Conservation (phyloP, 2,888 invertebrate genomes). For the Caenorhabditis sinica region DNA sequence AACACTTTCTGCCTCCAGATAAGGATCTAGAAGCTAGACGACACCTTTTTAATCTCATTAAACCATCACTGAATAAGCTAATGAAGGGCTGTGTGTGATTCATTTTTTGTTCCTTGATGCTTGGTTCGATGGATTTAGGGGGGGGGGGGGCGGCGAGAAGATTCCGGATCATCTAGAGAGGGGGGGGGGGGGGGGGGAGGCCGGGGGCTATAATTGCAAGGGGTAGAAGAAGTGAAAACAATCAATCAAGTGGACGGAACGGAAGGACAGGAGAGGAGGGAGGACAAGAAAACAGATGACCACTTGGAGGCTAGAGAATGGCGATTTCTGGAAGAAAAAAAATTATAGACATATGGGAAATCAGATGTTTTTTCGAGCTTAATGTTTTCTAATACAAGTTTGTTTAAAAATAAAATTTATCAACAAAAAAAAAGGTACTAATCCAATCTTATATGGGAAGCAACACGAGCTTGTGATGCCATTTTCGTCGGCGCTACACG, state of each 20-base stretch:
- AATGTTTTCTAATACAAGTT: too few relatives aligned
- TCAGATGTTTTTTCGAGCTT: background rate
- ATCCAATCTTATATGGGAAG: too few relatives aligned
- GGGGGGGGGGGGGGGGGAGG: too few relatives aligned
- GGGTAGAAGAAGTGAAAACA: constrained; percentile 13
- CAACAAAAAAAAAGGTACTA: too few relatives aligned
- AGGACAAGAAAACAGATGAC: background rate
- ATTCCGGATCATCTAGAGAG: constrained; percentile 24
- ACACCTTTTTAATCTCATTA: background rate
- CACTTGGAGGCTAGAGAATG: constrained; percentile 1
- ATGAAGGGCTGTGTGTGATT: background rate
- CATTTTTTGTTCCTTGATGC: constrained; percentile 24
- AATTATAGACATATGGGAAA: background rate
- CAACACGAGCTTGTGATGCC: too few relatives aligned
- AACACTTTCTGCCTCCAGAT: background rate
- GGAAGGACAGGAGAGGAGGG: background rate
- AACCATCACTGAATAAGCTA: constrained; percentile 2
- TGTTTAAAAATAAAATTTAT: too few relatives aligned
- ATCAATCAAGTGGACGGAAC: constrained; percentile 12
- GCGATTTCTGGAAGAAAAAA: too few relatives aligned
- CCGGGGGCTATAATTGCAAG: constrained; percentile 23
- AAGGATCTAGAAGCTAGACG: background rate
- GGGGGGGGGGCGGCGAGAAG: background rate
- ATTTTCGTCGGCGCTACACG: too few relatives aligned
- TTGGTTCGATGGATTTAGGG: constrained; percentile 15